Conservation (phyloP, 2,888 invertebrate species). For the Chromoteleia sp. region DNA sequence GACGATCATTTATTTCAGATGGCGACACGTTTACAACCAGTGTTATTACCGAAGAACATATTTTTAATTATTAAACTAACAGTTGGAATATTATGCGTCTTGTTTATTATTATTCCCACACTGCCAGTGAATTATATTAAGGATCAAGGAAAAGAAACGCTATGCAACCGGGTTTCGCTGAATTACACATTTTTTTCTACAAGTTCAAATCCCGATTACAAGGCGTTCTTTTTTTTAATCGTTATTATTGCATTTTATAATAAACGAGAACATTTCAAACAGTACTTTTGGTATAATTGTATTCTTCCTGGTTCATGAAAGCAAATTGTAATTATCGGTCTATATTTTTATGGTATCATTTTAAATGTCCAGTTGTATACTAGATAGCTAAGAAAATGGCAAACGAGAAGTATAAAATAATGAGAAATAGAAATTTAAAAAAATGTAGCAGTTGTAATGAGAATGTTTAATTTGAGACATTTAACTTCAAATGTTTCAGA, state of each 20-base stretch:
- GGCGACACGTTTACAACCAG: slow-evolving; percentile 32
- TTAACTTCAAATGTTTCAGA: background rate
- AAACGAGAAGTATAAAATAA: background rate
- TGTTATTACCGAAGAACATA: slow-evolving; percentile 41
- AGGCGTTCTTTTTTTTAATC: background rate
- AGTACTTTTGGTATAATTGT: slow-evolving; percentile 48
- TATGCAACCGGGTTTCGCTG: background rate
- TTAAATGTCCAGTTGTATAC: slow-evolving; percentile 1
- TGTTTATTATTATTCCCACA: slow-evolving; percentile 59
- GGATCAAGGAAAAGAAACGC: background rate
- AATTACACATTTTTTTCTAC: slow-evolving; percentile 2
- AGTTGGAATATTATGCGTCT: slow-evolving; percentile 51
- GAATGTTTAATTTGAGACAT: background rate
- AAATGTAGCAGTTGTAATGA: slow-evolving; percentile 23
- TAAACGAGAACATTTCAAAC: slow-evolving; percentile 1
- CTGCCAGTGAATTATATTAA: slow-evolving; percentile 47
- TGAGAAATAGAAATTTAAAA: background rate
- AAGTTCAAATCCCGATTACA: slow-evolving; percentile 1
- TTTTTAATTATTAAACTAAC: slow-evolving; percentile 68
- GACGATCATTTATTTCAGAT: slow-evolving; percentile 21
- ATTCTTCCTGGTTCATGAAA: slow-evolving; percentile 67
- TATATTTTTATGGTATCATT: slow-evolving; percentile 7
- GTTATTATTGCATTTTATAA: background rate
- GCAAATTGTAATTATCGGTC: slow-evolving; percentile 26
- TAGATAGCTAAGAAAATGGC: slow-evolving; percentile 19